A percentile compares a stretch with the other conserved stretches of the same genome.
These are phyloP conservation scores for Cheilosia vulpina DNA, from an alignment of 2,888 invertebrate genomes.

Conservation along the genomic window DNA sequence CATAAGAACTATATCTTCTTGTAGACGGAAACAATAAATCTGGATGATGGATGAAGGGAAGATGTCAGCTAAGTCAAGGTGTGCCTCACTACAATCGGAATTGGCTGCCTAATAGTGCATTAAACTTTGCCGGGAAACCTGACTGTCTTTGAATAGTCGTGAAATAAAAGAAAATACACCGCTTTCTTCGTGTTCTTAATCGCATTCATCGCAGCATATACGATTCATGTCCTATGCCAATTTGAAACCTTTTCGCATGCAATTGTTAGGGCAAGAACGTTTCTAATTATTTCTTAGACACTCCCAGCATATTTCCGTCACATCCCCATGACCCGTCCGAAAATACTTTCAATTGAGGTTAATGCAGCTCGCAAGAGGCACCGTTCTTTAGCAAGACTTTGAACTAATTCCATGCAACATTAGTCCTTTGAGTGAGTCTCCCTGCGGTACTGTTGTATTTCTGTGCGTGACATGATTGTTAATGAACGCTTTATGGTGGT, in stretches of 20 bases:
- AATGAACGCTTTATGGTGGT: constrained; percentile 5
- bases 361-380: constrained; percentile 47
- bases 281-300: constrained; percentile 28
- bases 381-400: constrained; percentile 48
- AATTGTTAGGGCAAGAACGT: constrained; percentile 16
- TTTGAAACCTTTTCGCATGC: constrained; percentile 3
- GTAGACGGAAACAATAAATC: not conserved
- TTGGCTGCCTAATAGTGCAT: not conserved
- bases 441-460: constrained; percentile 5
- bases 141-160: too few relatives aligned
- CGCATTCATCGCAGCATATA: too few relatives aligned
- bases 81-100: not conserved
- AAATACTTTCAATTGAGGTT: constrained; percentile 63
- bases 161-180: too few relatives aligned
- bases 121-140: too few relatives aligned
- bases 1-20: not conserved
- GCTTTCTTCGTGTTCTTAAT: too few relatives aligned
- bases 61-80: not conserved
- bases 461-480: constrained; percentile 30
- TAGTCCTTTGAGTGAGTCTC: not conserved
- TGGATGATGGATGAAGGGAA: not conserved
- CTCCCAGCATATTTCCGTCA: constrained; percentile 31
- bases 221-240: constrained; percentile 6
- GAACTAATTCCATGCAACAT: constrained; percentile 44
- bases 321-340: constrained; percentile 66